Evolutionary conservation across 2,888 invertebrate genomes (phyloP).

Genomic region (Phalera bucephala): DNA sequence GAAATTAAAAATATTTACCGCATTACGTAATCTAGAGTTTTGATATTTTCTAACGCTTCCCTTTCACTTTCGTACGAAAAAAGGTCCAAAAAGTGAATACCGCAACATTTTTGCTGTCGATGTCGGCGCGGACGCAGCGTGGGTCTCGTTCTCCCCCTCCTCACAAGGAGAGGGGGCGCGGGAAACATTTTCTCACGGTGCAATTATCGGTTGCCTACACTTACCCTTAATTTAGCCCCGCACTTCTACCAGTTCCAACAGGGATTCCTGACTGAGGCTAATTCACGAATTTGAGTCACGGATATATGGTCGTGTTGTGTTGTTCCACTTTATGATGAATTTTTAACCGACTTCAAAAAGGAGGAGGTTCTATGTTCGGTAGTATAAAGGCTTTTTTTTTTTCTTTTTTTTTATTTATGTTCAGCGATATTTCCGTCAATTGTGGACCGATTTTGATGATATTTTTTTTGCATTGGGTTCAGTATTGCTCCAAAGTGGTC

Average conservation of each 20-base stretch:
- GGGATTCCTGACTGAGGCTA: conserved; percentile 32
- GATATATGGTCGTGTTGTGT: conserved; percentile 1
- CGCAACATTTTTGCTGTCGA: not conserved
- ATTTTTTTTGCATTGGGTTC: no score
- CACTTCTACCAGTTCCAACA: conserved; percentile 52
- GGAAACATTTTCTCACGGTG: conserved; percentile 65
- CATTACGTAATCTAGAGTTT: conserved; percentile 11
- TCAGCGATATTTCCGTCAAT: no score
- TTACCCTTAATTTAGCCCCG: conserved; percentile 69
- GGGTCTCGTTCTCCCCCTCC: no score
- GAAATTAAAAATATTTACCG: conserved; percentile 20
- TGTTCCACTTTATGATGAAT: no score
- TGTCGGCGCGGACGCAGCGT: not conserved
- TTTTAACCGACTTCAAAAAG: no score
- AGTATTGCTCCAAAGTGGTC: no score
- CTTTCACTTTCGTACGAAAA: conserved; percentile 3
- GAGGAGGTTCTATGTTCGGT: no score
- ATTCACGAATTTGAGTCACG: conserved; percentile 38
- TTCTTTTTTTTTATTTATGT: no score
- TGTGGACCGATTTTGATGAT: no score
- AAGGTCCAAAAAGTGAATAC: not conserved
- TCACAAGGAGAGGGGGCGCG: conserved; percentile 20
- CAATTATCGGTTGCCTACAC: conserved; percentile 75
- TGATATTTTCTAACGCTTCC: conserved; percentile 9
- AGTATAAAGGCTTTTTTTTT: no score